Conservation (phyloP, 1,140 invertebrate species). For the Piezodorus guildinii region DNA sequence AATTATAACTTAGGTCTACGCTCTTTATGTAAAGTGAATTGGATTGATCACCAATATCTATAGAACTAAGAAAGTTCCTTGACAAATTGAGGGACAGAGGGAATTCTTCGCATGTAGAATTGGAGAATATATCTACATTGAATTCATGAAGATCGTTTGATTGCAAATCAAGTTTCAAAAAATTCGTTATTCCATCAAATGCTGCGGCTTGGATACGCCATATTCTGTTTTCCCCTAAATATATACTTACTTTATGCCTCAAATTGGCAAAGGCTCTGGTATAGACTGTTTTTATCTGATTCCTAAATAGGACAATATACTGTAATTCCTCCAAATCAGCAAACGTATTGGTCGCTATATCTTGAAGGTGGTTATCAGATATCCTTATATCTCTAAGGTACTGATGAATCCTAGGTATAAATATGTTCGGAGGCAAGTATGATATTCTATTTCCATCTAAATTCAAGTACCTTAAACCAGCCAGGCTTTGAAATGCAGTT, state of each 20-base stretch:
- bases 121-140: constrained; percentile 50
- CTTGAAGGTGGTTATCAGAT: constrained; percentile 56
- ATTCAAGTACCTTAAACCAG: constrained; percentile 68
- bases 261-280: constrained; percentile 50
- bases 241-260: constrained; percentile 52
- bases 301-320: constrained; percentile 56
- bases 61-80: constrained; percentile 48
- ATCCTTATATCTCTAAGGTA: constrained; percentile 63
- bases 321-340: constrained; percentile 47
- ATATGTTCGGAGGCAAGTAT: constrained; percentile 47
- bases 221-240: constrained; percentile 54
- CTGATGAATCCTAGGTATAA: constrained; percentile 54
- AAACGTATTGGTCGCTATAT: constrained; percentile 50
- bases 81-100: constrained; percentile 56
- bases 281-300: constrained; percentile 48
- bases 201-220: constrained; percentile 45
- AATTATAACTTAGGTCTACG: constrained; percentile 58
- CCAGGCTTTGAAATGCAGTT: constrained; percentile 47
- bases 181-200: constrained; percentile 52
- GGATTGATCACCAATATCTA: constrained; percentile 44
- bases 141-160: constrained; percentile 54
- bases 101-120: constrained; percentile 45
- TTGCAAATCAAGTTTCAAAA: constrained; percentile 58
- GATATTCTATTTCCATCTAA: constrained; percentile 70
- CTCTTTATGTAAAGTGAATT: constrained; percentile 43